Evolutionary conservation across 2,113 vertebrate species (phyloP).

Genomic region (Odontesthes bonariensis): DNA sequence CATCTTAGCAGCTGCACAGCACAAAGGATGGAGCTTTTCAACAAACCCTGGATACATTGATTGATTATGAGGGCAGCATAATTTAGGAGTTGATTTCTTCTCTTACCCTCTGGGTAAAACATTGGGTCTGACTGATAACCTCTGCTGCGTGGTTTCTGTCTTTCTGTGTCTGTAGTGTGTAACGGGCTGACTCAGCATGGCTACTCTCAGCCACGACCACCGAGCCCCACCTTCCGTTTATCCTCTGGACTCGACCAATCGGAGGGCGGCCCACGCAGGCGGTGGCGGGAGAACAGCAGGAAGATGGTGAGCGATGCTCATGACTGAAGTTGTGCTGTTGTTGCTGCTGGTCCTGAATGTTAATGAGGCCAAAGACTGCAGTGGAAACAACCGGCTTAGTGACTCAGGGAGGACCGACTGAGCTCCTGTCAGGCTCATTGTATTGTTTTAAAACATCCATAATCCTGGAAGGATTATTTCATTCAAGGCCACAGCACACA

Average conservation of each 20-base stretch:
- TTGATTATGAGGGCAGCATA: no score
- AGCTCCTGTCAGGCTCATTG: not conserved
- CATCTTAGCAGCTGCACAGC: no score
- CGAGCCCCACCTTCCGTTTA: constrained; percentile 78
- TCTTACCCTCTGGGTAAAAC: no score
- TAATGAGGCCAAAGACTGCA: constrained; percentile 30
- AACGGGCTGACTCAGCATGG: constrained; percentile 90
- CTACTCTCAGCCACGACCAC: constrained; percentile 86
- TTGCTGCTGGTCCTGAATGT: constrained; percentile 7
- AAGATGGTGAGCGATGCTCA: constrained; percentile 83
- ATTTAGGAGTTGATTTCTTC: no score
- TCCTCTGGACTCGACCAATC: constrained; percentile 71
- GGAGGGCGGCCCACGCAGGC: constrained; percentile 79
- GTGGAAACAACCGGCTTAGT: not conserved
- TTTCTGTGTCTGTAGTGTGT: constrained; percentile 81
- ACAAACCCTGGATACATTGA: no score
- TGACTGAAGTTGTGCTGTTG: not conserved
- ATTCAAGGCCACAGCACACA: no score
- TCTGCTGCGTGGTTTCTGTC: not conserved
- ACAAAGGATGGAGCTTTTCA: no score
- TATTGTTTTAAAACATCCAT: not conserved
- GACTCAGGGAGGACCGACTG: not conserved
- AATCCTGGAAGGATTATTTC: not conserved
- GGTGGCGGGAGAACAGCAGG: constrained; percentile 86
- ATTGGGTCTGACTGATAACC: no score